These are phyloP conservation scores for Branchellion lobata DNA, from an alignment of 2,888 invertebrate species.

Conservation along the genomic window DNA sequence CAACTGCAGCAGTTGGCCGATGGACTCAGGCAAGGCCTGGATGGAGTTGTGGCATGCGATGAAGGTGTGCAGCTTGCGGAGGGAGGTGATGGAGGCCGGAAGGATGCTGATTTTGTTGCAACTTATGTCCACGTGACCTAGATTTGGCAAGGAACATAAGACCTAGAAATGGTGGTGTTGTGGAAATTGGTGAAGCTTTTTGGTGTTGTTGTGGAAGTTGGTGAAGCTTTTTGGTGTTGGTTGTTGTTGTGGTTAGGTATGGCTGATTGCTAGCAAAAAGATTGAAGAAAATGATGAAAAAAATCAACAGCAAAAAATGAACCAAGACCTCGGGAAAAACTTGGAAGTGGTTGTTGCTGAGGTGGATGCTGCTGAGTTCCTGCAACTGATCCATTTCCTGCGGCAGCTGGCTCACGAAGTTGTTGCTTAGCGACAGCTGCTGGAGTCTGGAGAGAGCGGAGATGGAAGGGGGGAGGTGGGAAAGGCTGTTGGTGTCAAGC, in stretches of 20 bases:
- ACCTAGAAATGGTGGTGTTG: not conserved
- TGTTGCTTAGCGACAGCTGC: slow-evolving; percentile 61
- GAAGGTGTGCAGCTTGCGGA: not conserved
- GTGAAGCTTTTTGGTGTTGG: not conserved
- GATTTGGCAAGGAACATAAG: not conserved
- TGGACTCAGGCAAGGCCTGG: not conserved
- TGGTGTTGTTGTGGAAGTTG: not conserved
- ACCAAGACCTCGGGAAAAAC: slow-evolving; percentile 55
- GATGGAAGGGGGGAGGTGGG: slow-evolving; percentile 57
- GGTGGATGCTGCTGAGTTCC: slow-evolving; percentile 56
- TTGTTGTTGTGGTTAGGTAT: not conserved
- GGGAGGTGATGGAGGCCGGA: not conserved
- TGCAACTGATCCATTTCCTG: slow-evolving; percentile 55
- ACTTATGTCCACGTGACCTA: not conserved
- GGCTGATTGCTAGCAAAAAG: slow-evolving; percentile 50
- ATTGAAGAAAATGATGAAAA: not conserved
- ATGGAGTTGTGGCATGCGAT: not conserved
- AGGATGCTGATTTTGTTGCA: not conserved
- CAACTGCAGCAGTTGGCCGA: not conserved
- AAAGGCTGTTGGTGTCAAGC: slow-evolving; percentile 60
- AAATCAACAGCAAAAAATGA: slow-evolving; percentile 2
- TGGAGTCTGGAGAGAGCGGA: slow-evolving; percentile 57
- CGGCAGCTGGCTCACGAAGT: slow-evolving; percentile 56
- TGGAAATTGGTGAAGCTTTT: not conserved
- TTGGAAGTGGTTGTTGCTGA: slow-evolving; percentile 61